A percentile compares a stretch with the other conserved stretches of the same genome.
Conservation (phyloP, 2,888 invertebrate genomes). For the Euzophera pinguis region DNA sequence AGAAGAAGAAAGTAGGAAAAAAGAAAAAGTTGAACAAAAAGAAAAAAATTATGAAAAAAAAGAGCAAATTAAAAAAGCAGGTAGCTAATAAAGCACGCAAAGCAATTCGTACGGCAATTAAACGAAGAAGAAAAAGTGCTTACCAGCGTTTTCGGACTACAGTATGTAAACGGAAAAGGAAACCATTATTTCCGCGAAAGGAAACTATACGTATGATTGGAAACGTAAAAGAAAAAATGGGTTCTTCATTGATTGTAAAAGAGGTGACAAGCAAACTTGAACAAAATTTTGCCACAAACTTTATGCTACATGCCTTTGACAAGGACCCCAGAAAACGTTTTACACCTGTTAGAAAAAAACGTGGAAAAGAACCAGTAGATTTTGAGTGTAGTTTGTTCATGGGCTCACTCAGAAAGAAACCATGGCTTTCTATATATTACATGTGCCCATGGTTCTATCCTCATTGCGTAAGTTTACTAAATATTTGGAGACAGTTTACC, state of each 20-base stretch:
- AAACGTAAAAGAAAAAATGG: background rate
- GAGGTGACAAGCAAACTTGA: slow-evolving; percentile 21
- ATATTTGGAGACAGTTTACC: slow-evolving; percentile 36
- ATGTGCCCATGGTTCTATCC: slow-evolving; percentile 50
- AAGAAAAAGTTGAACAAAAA: background rate
- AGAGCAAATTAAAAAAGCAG: background rate
- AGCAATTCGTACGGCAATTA: too few species aligned
- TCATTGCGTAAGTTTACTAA: slow-evolving; percentile 38
- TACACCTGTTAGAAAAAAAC: slow-evolving; percentile 7
- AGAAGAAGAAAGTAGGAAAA: background rate
- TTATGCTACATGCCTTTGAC: slow-evolving; percentile 24
- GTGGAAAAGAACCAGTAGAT: slow-evolving; percentile 22
- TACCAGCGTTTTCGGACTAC: background rate
- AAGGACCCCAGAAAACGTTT: slow-evolving; percentile 28
- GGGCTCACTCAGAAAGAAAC: slow-evolving; percentile 39
- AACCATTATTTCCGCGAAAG: background rate
- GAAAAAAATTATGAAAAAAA: background rate
- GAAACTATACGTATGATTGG: background rate
- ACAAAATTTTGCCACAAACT: slow-evolving; percentile 25
- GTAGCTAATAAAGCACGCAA: too few species aligned
- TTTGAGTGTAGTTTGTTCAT: slow-evolving; percentile 42
- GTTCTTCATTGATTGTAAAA: background rate
- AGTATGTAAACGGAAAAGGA: background rate
- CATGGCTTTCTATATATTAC: slow-evolving; percentile 38
- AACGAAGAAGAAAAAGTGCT: background rate